Evolutionary conservation across 2,888 invertebrate species (phyloP), one percentile per base, ranked within the genome.

Genomic region (Nineta flava): DNA sequence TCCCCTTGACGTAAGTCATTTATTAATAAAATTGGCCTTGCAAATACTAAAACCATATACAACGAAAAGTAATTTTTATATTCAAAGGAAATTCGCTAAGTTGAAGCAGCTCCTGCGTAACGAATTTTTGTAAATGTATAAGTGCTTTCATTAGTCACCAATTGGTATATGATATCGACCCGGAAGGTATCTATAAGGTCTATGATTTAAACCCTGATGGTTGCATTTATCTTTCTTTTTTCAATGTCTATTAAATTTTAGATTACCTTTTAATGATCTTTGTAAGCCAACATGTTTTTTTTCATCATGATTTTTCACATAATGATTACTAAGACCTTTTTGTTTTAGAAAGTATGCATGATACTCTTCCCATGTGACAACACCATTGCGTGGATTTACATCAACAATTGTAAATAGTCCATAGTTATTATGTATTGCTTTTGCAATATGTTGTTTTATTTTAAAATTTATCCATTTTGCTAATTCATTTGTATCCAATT

Each of bases 341-440:
- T 80, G 77, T 52, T 79, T 70, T 46, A 87, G 63, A 61, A 86
- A 87, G 62, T 79, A 80, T 0, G 75, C 69, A 61, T 85, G 83
- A 60, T 87, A 88, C 61, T 88, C 87, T 52, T 81, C 79, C 87
- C 87, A 88, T 1, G 80, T 79, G 38, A 88, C 74, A 46, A 77
- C 72, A 10, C 77, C 79, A 60, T 84, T 81, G 53, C 73, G 69
- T 1, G 82, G 82, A 59, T 75, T 71, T 44, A 70, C 73, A 58
- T 84, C 83, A 42, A 83, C 79, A 38, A 72, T 65, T 16, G 75
- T 73, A 58, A 83, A 84, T 15, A 81, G 65, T 1, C 75, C 74
- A 48, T 77, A 76, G 65, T 83, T 83, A 57, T 76, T 76, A 59
- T 74, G 69, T 55, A 82, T 73, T 0, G 83, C 81, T 50, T 74